Conservation (phyloP, 1,140 invertebrate genomes). For the Neomicropteryx cornuta region DNA sequence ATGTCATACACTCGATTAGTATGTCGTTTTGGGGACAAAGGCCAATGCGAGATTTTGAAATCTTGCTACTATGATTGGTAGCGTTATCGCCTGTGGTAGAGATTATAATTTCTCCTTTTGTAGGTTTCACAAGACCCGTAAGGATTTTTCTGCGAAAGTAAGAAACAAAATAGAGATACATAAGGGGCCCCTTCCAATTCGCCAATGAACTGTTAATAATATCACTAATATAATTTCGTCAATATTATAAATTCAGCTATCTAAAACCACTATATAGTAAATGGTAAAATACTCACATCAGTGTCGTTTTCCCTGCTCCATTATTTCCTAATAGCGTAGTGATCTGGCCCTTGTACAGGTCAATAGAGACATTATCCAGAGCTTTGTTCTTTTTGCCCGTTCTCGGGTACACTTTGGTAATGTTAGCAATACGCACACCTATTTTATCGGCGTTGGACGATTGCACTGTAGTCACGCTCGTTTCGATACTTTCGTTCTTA, state of each 20-base stretch:
- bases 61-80: constrained; percentile 18
- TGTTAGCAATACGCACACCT: constrained; percentile 29
- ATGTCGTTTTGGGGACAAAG: constrained; percentile 81
- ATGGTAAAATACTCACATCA: constrained; percentile 52
- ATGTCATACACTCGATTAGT: constrained; percentile 65
- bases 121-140: constrained; percentile 50
- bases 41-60: constrained; percentile 56
- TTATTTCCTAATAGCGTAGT: constrained; percentile 74
- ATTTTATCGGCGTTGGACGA: constrained; percentile 23
- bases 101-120: constrained; percentile 40
- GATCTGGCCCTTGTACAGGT: constrained; percentile 54
- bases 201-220: no score
- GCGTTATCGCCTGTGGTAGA: constrained; percentile 17
- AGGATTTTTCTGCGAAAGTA: constrained; percentile 43
- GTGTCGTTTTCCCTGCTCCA: constrained; percentile 75
- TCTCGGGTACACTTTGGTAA: constrained; percentile 26
- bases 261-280: not conserved
- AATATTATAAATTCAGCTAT: constrained; percentile 1
- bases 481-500: not conserved
- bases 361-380: constrained; percentile 58
- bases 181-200: no score
- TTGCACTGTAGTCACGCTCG: not conserved
- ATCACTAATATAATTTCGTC: not conserved
- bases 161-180: no score
- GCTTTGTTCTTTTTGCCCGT: constrained; percentile 28